These are phyloP conservation scores for Saccostrea glomerata DNA, from an alignment of 1,140 invertebrate species.

Conservation along the genomic window DNA sequence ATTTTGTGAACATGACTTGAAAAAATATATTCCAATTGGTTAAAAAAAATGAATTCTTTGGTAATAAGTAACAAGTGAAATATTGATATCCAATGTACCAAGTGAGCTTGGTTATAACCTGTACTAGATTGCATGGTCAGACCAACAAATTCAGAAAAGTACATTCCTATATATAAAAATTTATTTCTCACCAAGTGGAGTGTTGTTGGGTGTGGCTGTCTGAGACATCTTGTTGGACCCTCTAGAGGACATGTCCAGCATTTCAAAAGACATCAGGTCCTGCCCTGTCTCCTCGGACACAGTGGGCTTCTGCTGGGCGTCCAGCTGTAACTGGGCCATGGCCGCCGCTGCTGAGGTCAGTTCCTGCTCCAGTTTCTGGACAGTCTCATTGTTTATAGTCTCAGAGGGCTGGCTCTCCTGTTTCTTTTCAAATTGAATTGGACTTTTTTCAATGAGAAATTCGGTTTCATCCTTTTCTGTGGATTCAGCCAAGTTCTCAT, in stretches of 20 bases:
- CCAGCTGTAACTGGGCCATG: conserved; percentile 47
- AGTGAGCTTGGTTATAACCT: too few relatives aligned
- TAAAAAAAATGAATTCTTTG: too few relatives aligned
- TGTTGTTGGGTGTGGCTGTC: conserved; percentile 65
- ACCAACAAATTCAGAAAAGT: too few relatives aligned
- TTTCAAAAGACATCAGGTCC: conserved; percentile 66
- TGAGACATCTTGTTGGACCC: conserved; percentile 52
- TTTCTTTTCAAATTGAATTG: background rate
- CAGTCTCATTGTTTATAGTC: conserved; percentile 27
- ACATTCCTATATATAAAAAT: too few relatives aligned
- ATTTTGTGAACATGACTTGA: too few relatives aligned
- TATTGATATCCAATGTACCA: too few relatives aligned
- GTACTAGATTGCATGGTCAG: background rate
- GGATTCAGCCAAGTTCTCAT: background rate
- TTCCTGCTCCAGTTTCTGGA: conserved; percentile 40
- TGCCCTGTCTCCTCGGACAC: conserved; percentile 35
- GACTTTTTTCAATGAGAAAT: conserved; percentile 1
- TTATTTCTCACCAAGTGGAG: conserved; percentile 56
- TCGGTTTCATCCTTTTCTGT: background rate
- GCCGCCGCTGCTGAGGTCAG: conserved; percentile 47
- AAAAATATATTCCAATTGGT: too few relatives aligned
- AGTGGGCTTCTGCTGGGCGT: background rate
- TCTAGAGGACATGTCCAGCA: conserved; percentile 48
- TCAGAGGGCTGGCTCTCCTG: background rate
- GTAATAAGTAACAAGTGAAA: too few relatives aligned